Conservation (phyloP, 2,888 invertebrate species). For the Unio pictorum region DNA sequence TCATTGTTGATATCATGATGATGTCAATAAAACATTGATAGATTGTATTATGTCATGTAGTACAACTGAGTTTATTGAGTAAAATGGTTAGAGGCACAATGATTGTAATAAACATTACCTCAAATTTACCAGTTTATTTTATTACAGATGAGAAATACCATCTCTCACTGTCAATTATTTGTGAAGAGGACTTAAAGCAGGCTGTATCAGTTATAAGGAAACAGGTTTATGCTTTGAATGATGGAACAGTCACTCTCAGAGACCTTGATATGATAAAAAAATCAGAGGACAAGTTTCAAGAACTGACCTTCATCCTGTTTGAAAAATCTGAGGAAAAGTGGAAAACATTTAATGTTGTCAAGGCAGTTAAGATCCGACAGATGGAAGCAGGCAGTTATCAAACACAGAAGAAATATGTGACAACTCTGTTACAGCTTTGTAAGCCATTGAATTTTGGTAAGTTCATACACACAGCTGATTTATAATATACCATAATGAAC, state of each 20-base stretch:
- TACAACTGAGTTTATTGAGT: no score
- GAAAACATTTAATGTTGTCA: neutral
- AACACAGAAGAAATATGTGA: neutral
- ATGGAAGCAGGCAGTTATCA: constrained; percentile 3
- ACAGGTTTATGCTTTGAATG: neutral
- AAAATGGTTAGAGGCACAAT: no score
- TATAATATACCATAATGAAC: no score
- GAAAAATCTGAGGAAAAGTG: neutral
- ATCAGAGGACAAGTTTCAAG: constrained; percentile 9
- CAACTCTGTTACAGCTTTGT: constrained; percentile 1
- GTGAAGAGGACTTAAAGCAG: neutral
- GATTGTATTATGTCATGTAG: no score
- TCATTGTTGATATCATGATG: no score
- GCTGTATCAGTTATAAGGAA: constrained; percentile 3
- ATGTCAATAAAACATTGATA: no score
- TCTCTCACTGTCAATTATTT: no score
- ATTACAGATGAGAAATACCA: no score
- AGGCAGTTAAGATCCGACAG: constrained; percentile 1
- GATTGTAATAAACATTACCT: no score
- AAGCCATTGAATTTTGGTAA: neutral
- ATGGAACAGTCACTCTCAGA: constrained; percentile 14
- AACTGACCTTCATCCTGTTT: neutral
- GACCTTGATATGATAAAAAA: constrained; percentile 11
- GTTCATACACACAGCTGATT: no score
- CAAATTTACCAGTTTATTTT: no score